Evolutionary conservation across 2,888 invertebrate species (phyloP).

Genomic region (Himalopsyche kuldschensis): DNA sequence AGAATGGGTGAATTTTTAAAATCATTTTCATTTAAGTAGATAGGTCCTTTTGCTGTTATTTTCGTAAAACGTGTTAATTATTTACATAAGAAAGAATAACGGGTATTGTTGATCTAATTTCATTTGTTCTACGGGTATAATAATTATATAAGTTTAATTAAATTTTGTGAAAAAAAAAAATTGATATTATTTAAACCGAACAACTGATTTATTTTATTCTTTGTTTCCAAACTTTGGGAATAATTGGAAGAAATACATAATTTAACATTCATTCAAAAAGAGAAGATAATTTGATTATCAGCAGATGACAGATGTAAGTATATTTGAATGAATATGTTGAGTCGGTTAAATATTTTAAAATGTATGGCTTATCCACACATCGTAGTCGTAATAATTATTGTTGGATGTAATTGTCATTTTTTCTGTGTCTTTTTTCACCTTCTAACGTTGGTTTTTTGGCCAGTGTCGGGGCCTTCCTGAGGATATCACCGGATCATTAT

Average conservation of each 20-base stretch:
- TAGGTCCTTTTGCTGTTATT: neutral
- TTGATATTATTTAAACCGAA: no score
- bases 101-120: constrained; percentile 14
- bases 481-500: neutral
- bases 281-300: neutral
- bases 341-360: neutral
- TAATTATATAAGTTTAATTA: constrained; percentile 11
- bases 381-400: neutral
- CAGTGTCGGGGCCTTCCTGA: constrained; percentile 40
- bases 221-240: no score
- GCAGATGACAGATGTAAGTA: neutral
- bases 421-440: constrained; percentile 10
- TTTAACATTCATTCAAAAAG: no score
- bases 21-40: neutral
- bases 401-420: constrained; percentile 9
- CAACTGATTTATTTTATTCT: no score
- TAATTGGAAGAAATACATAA: no score
- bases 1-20: neutral
- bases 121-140: neutral
- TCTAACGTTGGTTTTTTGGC: constrained; percentile 40
- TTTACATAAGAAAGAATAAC: constrained; percentile 6
- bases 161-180: neutral
- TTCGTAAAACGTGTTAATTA: neutral
- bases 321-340: neutral
- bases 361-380: neutral